A percentile compares a stretch with the other conserved stretches of the same genome.
phyloP scores from a whole-genome alignment of 2,888 invertebrate genomes.

The Tinea pellionella region DNA sequence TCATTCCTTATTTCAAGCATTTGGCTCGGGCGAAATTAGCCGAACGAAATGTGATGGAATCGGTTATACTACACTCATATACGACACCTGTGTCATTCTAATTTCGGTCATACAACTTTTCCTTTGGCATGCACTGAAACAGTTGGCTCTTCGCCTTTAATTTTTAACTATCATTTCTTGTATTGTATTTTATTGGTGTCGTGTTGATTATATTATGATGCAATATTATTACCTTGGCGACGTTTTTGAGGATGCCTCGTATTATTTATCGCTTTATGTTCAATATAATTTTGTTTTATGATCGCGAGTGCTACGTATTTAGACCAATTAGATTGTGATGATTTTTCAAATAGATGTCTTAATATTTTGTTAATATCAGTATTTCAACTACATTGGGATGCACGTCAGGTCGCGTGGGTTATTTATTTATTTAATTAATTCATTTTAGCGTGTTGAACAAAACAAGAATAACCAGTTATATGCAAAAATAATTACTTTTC shows the following conservation, averaged over 20 bases:
- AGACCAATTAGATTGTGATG: too few species aligned
- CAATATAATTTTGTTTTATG: too few species aligned
- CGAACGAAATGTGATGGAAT: constrained; percentile 8
- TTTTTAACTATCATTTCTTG: constrained; percentile 8
- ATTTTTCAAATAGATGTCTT: too few species aligned
- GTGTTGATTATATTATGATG: constrained; percentile 3
- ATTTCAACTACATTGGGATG: not conserved
- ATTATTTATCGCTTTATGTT: not conserved
- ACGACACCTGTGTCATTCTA: constrained; percentile 5
- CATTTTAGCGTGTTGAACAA: not conserved
- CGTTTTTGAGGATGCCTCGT: not conserved
- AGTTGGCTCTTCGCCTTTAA: constrained; percentile 8
- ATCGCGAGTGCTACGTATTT: too few species aligned
- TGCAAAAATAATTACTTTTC: not conserved
- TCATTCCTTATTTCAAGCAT: constrained; percentile 3
- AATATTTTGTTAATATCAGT: too few species aligned
- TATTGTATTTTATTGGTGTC: constrained; percentile 3
- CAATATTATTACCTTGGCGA: not conserved
- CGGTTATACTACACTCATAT: not conserved
- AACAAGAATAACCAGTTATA: constrained; percentile 5
- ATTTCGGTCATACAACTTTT: constrained; percentile 11
- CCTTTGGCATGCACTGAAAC: constrained; percentile 3
- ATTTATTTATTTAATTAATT: not conserved
- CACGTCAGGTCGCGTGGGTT: not conserved
- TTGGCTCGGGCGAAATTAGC: constrained; percentile 11